Percentiles rank a stretch among this genome's conserved stretches.
These are phyloP conservation scores for Calephelis perditalis DNA, from an alignment of 2,888 invertebrate genomes.

Conservation along the genomic window DNA sequence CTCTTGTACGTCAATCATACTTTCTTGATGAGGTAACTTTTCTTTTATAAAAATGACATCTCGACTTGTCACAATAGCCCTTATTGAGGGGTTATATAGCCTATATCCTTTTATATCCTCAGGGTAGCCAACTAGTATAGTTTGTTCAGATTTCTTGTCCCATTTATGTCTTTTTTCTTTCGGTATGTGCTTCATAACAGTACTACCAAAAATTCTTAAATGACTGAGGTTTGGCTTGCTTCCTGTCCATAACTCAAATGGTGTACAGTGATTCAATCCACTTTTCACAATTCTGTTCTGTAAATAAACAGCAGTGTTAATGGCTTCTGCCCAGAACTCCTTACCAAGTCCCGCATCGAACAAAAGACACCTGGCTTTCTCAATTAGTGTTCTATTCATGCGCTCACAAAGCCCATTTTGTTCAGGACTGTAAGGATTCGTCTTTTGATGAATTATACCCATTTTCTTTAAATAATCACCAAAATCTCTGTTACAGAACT, in stretches of 20 bases:
- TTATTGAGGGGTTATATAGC: conserved; percentile 23
- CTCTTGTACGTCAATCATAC: conserved; percentile 11
- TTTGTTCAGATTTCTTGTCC: conserved; percentile 8
- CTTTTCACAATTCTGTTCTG: conserved; percentile 14
- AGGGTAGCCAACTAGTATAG: background rate
- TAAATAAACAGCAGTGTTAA: conserved; percentile 23
- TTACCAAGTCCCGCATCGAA: conserved; percentile 20
- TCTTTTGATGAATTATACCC: conserved; percentile 14
- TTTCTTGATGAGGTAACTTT: conserved; percentile 1
- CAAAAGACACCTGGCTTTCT: conserved; percentile 20
- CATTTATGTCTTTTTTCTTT: conserved; percentile 21
- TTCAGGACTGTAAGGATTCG: conserved; percentile 4
- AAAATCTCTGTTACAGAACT: conserved; percentile 20
- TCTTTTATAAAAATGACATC: conserved; percentile 24
- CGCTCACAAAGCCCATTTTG: conserved; percentile 21
- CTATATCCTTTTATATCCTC: conserved; percentile 31
- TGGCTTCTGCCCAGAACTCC: conserved; percentile 21
- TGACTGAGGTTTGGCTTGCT: conserved; percentile 27
- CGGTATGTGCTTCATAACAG: conserved; percentile 28
- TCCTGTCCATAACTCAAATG: conserved; percentile 28
- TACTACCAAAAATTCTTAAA: conserved; percentile 18
- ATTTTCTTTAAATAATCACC: conserved; percentile 16
- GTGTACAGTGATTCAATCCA: conserved; percentile 22
- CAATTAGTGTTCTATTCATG: conserved; percentile 19
- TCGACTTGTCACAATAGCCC: conserved; percentile 22